These are phyloP conservation scores for Tetramorium alpestre DNA, from an alignment of 1,140 invertebrate species.

Conservation along the genomic window DNA sequence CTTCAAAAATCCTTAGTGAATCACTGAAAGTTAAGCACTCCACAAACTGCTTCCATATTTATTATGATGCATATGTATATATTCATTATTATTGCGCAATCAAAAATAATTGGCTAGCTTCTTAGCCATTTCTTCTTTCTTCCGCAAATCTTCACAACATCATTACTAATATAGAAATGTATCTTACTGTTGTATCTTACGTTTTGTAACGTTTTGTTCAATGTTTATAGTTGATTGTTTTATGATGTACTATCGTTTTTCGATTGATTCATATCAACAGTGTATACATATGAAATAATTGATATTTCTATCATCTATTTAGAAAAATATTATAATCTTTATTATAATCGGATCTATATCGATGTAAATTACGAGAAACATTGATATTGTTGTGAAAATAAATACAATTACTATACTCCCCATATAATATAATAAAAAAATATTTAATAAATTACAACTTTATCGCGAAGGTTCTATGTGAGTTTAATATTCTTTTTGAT, in stretches of 20 bases:
- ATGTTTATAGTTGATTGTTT: background rate
- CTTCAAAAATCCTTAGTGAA: background rate
- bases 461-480: background rate
- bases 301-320: background rate
- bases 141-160: background rate
- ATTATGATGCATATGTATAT: background rate
- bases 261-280: background rate
- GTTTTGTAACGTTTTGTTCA: background rate
- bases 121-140: background rate
- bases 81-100: background rate
- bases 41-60: background rate
- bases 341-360: background rate
- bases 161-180: background rate
- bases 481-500: background rate
- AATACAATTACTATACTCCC: background rate
- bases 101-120: background rate
- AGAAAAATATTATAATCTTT: background rate
- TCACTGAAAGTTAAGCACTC: background rate
- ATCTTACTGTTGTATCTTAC: too few species aligned
- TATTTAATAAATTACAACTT: background rate
- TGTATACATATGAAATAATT: background rate
- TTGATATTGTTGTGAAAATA: background rate
- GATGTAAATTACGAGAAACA: background rate
- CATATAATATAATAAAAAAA: background rate
- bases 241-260: background rate